Evolutionary conservation across 2,888 invertebrate genomes (phyloP), one percentile per base, ranked within the genome.

Genomic region (Erpobdella octoculata): DNA sequence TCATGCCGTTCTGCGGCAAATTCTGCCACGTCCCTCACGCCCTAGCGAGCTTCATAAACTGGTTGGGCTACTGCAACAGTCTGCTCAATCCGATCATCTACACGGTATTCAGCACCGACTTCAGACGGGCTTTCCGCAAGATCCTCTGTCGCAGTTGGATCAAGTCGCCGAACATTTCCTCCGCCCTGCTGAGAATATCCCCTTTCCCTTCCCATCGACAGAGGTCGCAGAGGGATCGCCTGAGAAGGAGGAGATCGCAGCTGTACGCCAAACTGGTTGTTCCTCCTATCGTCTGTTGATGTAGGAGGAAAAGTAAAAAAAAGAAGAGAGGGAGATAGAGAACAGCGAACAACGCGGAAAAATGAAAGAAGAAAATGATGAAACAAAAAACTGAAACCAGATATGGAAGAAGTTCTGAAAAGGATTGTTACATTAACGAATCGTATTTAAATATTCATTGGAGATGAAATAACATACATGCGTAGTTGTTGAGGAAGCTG

Each of bases 51-150:
- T 78, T 84, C 21, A 79, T 83, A 59, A 86, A 91, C 64, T 93
- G 93, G 93, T 87, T 93, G 70, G 93, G 93, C 68, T 93, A 92
- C 83, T 90, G 91, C 83, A 93, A 93, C 84, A 91, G 91, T 65
- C 90, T 92, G 59, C 86, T 93, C 66, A 93, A 93, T 83, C 93
- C 93, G 18, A 89, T 93, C 74, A 91, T 93, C 80, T 93, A 93
- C 82, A 93, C 92, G n/a, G 90, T 93, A 79, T 93, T 93, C 84
- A 91, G 90, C 80, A 93, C 93, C 35, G 92, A 93, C 81, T 93
- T 93, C 82, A 87, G 93, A 78, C 89, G 89, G 81, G 93, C 93
- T 41, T 41, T 41, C n/a, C 46, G 46, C 12, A 41, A 41, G n/a
- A 41, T 41, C n/a, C n/a, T 41, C 12, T n/a, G 12, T 41, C n/a